Evolutionary conservation across 2,113 vertebrate species (phyloP), one percentile per base, ranked within the genome.

Genomic region (Romanogobio albipinnatus): DNA sequence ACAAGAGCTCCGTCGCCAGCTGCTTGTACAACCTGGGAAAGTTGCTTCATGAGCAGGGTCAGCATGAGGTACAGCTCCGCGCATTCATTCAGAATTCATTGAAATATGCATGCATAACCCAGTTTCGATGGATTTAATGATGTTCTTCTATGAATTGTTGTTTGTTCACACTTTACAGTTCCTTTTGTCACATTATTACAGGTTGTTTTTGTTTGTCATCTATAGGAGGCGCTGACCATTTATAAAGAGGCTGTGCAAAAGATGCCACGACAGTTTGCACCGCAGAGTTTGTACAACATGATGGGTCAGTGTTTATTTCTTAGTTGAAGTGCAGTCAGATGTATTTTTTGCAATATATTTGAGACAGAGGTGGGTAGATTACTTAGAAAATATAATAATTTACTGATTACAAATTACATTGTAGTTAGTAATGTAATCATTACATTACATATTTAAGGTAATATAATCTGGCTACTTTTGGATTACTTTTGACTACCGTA

Each of bases 221-320:
- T 86, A 88, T 92, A 99, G 98, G 97, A 99, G 92, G 98, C 98
- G 70, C 95, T 99, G 84, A 89, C 80, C 0, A 95, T 97, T 85
- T 99, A 98, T 93, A 98, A 97, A 93, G 96, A 98, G 94, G 98
- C 98, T 90, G 94, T 99, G 93, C 96, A 96, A 92, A 98, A 98
- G 94, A 99, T 99, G 98, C 98, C 98, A 33, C 94, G 94, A 79
- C 98, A 99, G 58, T 99, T 99, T 95, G 96, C 97, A 86, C 97
- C 98, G 11, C 98, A 99, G 92, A 99, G 98, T 89, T 95, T 99
- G 76, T 99, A 99, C 93, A 99, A 99, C 92, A 99, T 99, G 98
- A 99, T 99, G 96, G 98, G 98, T 99, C 92, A 96, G 97, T 93
- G 36, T 33, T 45, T 22, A 56, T 39, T 77, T 36, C 8, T 66